Evolutionary conservation across 2,113 vertebrate species (phyloP), one percentile per base, ranked within the genome.

Genomic region (Labeo rohita): DNA sequence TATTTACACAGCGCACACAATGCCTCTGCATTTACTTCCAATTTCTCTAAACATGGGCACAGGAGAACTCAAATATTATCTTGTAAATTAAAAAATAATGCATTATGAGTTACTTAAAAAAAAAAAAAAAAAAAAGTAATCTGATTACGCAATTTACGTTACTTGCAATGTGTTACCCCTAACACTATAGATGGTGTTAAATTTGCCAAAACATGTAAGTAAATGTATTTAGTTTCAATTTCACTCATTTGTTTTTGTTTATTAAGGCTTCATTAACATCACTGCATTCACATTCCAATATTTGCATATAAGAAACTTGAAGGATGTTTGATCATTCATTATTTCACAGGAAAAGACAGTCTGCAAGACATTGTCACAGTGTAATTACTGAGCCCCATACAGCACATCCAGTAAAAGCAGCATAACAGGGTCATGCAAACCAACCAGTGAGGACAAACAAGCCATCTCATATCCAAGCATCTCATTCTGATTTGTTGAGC

Each of bases 341-440:
- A 54, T 45, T 61, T 83, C 45, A 81, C 54, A 82, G 85, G 78
- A 84, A 78, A 39, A 83, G 3, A 76, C 65, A 76, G 47, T 70
- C 49, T 72, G 56, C n/a, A 74, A 5, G 34, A 66, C 47, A 65
- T 68, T 13, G 56, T 49, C 72, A 65, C 56, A 52, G 47, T 59
- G 47, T 76, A 47, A 83, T 65, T 13, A 39, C 63, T 81, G 49
- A 75, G 72, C 6, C 79, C 8, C 34, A 83, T 34, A 56, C 75
- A 39, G n/a, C 66, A 76, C 75, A 73, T 74, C 3, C 81, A 59
- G 13, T 13, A 72, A 84, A 86, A 83, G 83, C 90, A 87, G 79
- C 68, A 83, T 65, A 72, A 85, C 84, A 81, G 34, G 59, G 80
- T 77, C 89, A 90, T 91, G 89, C 91, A 89, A 88, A 86, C 75